Percentiles rank a stretch among this genome's conserved stretches.
Conservation (phyloP, 2,797 vertebrate species). For the Poeciliopsis turneri region DNA sequence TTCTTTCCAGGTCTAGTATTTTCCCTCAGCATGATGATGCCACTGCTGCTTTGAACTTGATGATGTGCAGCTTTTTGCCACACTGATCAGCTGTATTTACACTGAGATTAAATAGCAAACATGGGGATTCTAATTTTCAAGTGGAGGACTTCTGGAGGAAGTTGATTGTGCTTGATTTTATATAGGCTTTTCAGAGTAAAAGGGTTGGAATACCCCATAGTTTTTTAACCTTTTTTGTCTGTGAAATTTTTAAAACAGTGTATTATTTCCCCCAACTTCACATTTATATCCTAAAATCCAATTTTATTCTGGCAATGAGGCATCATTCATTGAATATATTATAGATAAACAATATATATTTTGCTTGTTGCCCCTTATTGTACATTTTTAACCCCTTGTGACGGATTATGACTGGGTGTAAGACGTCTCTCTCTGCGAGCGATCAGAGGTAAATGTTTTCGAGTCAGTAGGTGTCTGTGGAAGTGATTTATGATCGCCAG, state of each 20-base stretch:
- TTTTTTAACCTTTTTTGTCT: too few relatives aligned
- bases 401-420: background rate
- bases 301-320: background rate
- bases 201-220: background rate
- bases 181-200: background rate
- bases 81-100: background rate
- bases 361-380: slow-evolving; percentile 1
- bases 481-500: slow-evolving; percentile 70
- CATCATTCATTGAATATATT: slow-evolving; percentile 2
- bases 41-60: background rate
- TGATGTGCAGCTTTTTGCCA: background rate
- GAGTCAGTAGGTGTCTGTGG: slow-evolving; percentile 24
- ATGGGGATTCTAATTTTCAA: background rate
- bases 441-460: slow-evolving; percentile 13
- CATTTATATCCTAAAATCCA: background rate
- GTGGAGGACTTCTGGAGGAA: background rate
- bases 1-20: background rate
- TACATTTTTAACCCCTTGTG: background rate
- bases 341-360: slow-evolving; percentile 8
- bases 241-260: too few relatives aligned
- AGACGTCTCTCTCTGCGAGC: slow-evolving; percentile 2
- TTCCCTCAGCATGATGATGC: background rate
- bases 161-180: background rate
- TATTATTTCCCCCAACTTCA: background rate
- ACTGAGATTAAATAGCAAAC: background rate